Evolutionary conservation across 2,113 vertebrate genomes (phyloP).

Genomic region (Oryzias curvinotus): DNA sequence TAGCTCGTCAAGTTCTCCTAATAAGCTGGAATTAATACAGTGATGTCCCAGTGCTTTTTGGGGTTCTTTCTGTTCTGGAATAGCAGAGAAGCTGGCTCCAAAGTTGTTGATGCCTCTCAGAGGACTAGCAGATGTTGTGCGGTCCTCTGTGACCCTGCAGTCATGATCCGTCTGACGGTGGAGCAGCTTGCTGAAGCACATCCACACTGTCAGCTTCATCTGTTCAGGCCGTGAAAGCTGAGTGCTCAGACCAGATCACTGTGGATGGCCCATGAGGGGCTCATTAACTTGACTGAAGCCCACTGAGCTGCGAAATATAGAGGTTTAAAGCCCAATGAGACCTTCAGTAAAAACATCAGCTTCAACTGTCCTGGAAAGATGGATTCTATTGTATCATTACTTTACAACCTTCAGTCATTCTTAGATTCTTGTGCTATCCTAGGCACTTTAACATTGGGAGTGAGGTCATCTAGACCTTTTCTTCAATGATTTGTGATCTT

Average conservation of each 20-base stretch:
- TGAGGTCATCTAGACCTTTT: too few species aligned
- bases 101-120: conserved; percentile 47
- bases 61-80: conserved; percentile 57
- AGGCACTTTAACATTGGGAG: too few species aligned
- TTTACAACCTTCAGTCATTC: too few species aligned
- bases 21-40: conserved; percentile 53
- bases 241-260: conserved; percentile 44
- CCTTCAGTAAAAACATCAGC: conserved; percentile 18
- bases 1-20: conserved; percentile 36
- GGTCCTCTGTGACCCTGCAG: conserved; percentile 55
- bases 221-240: conserved; percentile 46
- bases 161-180: conserved; percentile 40
- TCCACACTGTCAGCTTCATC: conserved; percentile 54
- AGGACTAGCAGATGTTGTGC: conserved; percentile 67
- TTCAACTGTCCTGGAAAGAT: not conserved
- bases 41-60: conserved; percentile 59
- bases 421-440: too few species aligned
- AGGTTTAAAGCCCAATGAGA: conserved; percentile 35
- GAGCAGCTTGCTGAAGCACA: conserved; percentile 43
- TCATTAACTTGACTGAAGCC: conserved; percentile 68
- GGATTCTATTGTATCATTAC: not conserved
- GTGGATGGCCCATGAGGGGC: conserved; percentile 46
- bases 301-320: conserved; percentile 67
- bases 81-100: conserved; percentile 45
- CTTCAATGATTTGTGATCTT: too few species aligned